Evolutionary conservation across 1,140 invertebrate genomes (phyloP), one percentile per base, ranked within the genome.

Genomic region (Bacillus rossius): DNA sequence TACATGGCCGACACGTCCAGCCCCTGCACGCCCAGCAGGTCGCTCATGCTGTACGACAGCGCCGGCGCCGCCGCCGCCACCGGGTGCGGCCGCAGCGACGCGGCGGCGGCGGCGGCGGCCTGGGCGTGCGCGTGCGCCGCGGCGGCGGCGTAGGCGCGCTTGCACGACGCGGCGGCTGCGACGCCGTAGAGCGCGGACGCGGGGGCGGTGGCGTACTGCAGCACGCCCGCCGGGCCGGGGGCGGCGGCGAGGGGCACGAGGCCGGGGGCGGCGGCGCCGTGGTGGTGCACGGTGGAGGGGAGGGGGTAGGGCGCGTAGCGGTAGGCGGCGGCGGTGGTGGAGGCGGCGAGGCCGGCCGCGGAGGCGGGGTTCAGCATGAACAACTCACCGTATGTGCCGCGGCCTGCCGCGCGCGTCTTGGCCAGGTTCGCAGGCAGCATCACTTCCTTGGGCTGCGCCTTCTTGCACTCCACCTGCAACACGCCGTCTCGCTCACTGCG

Each of bases 391-490:
- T 94, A 95, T 79, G 90, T 88, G 75, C 91, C 90, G 75, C 91
- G 86, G 66, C 90, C 90, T 65, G 91, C 89, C 67, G 91, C 91
- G 74, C 92, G 85, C 75, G 91, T 94, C 83, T 94, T 94, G 68
- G 91, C 92, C 79, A 93, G 77, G 76, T 93, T 94, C 60, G 92
- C 88, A 67, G 94, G 93, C 73, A 97, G 85, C 95, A 99, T 98
- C 68, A 99, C 95, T 83, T 99, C 96, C 83, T 99, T 99, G 56
- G 96, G 96, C 77, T 99, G 96, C 73, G 96, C 96, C 81, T 98
- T 98, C 86, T 98, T 98, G 82, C 95, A 98, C 83, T 99, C 95
- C 77, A 98, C 95, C 95, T 98, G 81, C 23, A 78, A 85, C 73
- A 68, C n/a, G n/a, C n/a, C n/a, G n/a, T n/a, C n/a, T n/a, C n/a